phyloP scores from a whole-genome alignment of 2,113 vertebrate species.

The Brachionichthys hirsutus region DNA sequence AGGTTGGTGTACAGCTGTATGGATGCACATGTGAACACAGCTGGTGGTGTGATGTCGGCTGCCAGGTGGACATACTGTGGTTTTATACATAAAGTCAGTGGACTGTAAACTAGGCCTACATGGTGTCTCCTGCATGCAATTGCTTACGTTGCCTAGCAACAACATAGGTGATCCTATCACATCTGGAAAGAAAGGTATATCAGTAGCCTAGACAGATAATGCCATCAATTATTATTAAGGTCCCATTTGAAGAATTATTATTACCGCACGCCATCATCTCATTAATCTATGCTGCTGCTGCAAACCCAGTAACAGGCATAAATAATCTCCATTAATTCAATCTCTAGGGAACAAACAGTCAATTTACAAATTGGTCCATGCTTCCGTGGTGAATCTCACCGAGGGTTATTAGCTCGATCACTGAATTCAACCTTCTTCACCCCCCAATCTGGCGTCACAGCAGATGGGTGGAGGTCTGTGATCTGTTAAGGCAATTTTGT shows the following conservation, averaged over 20 bases:
- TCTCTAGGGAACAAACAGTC: slow-evolving; percentile 55
- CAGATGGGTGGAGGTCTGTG: slow-evolving; percentile 81
- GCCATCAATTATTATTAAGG: too few relatives aligned
- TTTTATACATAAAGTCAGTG: neutral
- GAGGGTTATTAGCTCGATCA: slow-evolving; percentile 75
- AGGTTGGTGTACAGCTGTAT: too few relatives aligned
- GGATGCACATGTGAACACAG: slow-evolving; percentile 18
- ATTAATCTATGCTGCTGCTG: neutral
- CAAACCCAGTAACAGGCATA: slow-evolving; percentile 10
- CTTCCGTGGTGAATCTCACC: slow-evolving; percentile 56
- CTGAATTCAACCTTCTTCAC: slow-evolving; percentile 65
- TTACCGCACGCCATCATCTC: neutral
- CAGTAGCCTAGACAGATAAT: neutral
- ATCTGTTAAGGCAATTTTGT: slow-evolving; percentile 83
- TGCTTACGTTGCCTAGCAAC: slow-evolving; percentile 28
- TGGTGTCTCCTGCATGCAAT: neutral
- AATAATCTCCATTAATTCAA: slow-evolving; percentile 35
- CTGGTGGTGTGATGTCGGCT: slow-evolving; percentile 10
- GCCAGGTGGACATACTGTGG: neutral
- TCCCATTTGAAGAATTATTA: neutral
- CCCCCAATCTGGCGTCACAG: slow-evolving; percentile 63
- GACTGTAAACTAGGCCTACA: slow-evolving; percentile 4
- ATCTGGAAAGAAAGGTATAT: slow-evolving; percentile 12
- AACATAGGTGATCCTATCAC: slow-evolving; percentile 14
- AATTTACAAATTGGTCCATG: slow-evolving; percentile 68